These are phyloP conservation scores for Leucopsar rothschildi DNA, from an alignment of 2,113 vertebrate species.

Conservation along the genomic window DNA sequence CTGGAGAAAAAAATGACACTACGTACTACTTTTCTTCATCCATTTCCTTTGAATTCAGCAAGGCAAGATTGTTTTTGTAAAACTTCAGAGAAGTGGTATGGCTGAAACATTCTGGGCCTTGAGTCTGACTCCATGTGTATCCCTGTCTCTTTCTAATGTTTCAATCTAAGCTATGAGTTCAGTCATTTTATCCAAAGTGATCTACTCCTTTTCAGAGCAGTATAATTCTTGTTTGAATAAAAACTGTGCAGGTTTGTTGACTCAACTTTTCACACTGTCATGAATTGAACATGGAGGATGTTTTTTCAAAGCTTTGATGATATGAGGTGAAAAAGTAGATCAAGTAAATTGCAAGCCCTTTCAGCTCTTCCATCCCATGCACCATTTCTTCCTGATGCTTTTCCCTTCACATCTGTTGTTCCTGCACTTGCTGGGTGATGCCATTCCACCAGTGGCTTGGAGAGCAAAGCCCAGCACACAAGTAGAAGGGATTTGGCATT, in stretches of 20 bases:
- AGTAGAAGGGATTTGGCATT: neutral
- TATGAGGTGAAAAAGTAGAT: neutral
- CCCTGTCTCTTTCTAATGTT: neutral
- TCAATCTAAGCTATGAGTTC: neutral
- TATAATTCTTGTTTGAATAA: neutral
- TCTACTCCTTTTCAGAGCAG: neutral
- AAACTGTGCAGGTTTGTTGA: neutral
- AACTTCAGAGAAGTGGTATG: neutral
- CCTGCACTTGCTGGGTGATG: neutral
- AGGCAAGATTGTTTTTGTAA: neutral
- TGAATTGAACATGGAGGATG: neutral
- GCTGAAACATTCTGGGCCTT: neutral
- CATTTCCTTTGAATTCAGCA: neutral
- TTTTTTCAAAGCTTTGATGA: neutral
- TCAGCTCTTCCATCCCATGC: neutral
- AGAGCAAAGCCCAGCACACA: neutral
- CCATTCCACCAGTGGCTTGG: neutral
- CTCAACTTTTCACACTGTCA: neutral
- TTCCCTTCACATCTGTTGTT: fast-evolving
- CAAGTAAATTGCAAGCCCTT: neutral
- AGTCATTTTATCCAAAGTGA: neutral
- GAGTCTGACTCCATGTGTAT: neutral
- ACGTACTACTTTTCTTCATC: neutral
- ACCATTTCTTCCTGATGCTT: neutral
- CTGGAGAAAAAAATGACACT: neutral